Percentiles rank a stretch among this genome's conserved stretches.
Conservation (phyloP, 1,140 invertebrate genomes). For the Globodera rostochiensis region DNA sequence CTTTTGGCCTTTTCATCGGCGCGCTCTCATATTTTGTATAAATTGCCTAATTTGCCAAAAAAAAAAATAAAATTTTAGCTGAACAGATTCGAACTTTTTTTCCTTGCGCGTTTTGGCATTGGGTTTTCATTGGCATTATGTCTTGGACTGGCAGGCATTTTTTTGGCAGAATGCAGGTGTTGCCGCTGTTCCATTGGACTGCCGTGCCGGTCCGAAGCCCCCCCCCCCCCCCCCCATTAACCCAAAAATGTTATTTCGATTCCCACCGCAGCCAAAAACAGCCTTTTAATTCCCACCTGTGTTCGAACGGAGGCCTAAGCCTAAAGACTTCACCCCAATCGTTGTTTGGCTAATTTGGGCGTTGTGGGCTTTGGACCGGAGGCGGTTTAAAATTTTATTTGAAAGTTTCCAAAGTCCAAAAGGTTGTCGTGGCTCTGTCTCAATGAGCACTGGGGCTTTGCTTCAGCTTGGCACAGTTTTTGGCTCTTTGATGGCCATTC, state of each 20-base stretch:
- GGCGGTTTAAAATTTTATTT: too few relatives aligned
- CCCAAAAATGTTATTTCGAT: too few relatives aligned
- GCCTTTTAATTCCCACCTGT: too few relatives aligned
- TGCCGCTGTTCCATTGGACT: not conserved
- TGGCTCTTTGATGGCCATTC: conserved; percentile 59
- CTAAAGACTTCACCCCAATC: too few relatives aligned
- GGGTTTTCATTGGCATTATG: conserved; percentile 51
- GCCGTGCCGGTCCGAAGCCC: not conserved
- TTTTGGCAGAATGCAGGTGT: conserved; percentile 59
- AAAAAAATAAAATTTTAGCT: conserved; percentile 45
- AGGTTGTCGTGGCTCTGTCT: conserved; percentile 53
- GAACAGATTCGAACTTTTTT: conserved; percentile 57
- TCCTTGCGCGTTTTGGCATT: conserved; percentile 49
- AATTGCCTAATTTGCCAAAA: conserved; percentile 27
- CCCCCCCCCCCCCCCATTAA: too few relatives aligned
- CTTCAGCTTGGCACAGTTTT: conserved; percentile 56
- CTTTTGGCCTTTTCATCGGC: conserved; percentile 42
- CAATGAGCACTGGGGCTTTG: conserved; percentile 58
- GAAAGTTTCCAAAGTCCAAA: conserved; percentile 46
- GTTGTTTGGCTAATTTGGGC: not conserved
- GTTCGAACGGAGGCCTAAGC: too few relatives aligned
- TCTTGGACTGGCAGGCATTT: conserved; percentile 56
- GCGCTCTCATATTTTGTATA: conserved; percentile 53
- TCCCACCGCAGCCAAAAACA: too few relatives aligned
- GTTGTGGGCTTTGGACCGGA: not conserved